Conservation (phyloP, 2,113 vertebrate species). For the Delphinus delphis region DNA sequence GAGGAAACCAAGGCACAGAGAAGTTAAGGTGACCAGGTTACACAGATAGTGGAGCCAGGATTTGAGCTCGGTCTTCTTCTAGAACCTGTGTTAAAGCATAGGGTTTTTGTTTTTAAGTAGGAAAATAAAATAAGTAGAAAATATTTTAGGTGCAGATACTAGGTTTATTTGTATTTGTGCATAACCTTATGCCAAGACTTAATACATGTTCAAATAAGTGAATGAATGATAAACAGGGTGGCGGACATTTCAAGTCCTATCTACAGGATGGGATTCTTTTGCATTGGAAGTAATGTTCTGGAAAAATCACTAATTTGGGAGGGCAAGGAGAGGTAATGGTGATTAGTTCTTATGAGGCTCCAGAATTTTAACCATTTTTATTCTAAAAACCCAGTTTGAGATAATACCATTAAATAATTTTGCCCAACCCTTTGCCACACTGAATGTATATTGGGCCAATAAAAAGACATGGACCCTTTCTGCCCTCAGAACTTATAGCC, state of each 20-base stretch:
- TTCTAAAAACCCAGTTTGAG: slow-evolving; percentile 25
- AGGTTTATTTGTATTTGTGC: neutral
- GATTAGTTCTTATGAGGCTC: neutral
- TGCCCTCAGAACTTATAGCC: neutral
- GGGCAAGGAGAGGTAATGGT: neutral
- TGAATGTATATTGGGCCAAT: neutral
- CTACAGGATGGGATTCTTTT: neutral
- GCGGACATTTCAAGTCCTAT: neutral
- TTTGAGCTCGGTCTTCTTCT: neutral
- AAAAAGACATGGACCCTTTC: neutral
- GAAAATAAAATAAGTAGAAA: neutral
- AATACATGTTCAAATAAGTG: neutral
- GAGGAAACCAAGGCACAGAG: neutral
- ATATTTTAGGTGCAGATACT: neutral
- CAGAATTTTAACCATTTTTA: slow-evolving; percentile 51
- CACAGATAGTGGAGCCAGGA: neutral
- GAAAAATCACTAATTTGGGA: neutral
- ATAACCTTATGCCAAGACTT: neutral
- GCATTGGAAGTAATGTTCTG: neutral
- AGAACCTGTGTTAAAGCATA: neutral
- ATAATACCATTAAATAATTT: slow-evolving; percentile 41
- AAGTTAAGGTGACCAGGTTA: neutral
- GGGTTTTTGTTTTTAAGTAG: neutral
- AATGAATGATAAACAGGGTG: slow-evolving; percentile 1
- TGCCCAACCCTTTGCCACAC: neutral